These are phyloP conservation scores for Beroe ovata DNA, from an alignment of 37 sponge, comb jelly and placozoan genomes.

Conservation along the genomic window DNA sequence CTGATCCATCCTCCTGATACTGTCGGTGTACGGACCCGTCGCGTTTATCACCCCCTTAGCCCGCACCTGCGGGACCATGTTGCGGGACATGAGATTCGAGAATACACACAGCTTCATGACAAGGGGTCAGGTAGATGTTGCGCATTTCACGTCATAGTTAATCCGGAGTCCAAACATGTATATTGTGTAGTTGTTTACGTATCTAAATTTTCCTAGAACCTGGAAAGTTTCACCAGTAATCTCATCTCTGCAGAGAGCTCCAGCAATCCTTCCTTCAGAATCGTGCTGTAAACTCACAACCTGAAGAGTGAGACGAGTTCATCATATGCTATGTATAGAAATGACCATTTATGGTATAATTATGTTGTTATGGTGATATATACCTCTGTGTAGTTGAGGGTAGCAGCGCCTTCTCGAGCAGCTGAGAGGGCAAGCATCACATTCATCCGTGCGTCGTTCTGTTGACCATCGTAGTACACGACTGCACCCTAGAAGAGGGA, in stretches of 20 bases:
- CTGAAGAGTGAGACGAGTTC: too few species aligned
- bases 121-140: too few species aligned
- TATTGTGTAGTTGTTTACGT: conserved; percentile 6
- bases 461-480: conserved; percentile 79
- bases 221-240: conserved; percentile 30
- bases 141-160: too few species aligned
- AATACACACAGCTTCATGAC: too few species aligned
- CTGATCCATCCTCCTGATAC: conserved; percentile 83
- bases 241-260: conserved; percentile 7
- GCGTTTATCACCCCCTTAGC: conserved; percentile 97
- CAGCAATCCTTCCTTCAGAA: not conserved
- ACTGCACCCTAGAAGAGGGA: conserved; percentile 35
- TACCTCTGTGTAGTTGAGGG: conserved; percentile 92
- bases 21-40: conserved; percentile 94
- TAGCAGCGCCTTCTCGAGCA: conserved; percentile 83
- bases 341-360: too few species aligned
- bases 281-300: not conserved
- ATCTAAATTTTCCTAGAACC: not conserved
- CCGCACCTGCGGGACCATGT: conserved; percentile 73
- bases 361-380: too few species aligned
- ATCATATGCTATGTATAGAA: too few species aligned
- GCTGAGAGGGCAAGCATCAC: conserved; percentile 90
- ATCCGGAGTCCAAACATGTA: too few species aligned
- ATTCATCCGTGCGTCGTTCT: conserved; percentile 98
- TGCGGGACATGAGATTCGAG: too few species aligned